Evolutionary conservation across 2,797 vertebrate genomes (phyloP), one percentile per base, ranked within the genome.

Genomic region (Neosilurus mollespiculum): DNA sequence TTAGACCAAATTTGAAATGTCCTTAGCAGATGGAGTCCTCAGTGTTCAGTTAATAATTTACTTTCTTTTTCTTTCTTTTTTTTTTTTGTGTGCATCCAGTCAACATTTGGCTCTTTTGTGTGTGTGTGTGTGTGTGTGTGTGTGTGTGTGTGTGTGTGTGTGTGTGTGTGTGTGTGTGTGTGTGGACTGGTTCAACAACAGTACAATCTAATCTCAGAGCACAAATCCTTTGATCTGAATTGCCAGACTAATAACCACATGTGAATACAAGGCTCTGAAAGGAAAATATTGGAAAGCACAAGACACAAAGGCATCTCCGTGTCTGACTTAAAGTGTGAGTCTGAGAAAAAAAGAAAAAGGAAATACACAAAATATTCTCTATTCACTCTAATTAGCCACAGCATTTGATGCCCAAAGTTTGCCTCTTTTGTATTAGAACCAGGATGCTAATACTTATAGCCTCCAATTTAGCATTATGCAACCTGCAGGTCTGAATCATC

Each of bases 181-280:
- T 72, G 20, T 71, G 9, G 71, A 18, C 14, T 54, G 51, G 9
- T 73, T 10, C 26, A 43, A 26, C 2, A 37, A n/a, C 22, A 30
- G 2, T 7, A 20, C 26, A 56, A 18, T 64, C 26, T 79, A 83
- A 79, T 79, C 67, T 83, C 76, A 18, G 5, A 53, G 43, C 76
- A 79, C 26, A 83, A 79, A 72, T 83, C 58, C 67, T 64, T 72
- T 54, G 56, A 62, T 59, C 58, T 70, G 24, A 30, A 78, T 5
- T 20, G 73, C 73, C 2, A 51, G 51, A 24, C 49, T 49, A 71
- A 59, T 70, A 79, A 61, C 22, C 54, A 24, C 54, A 62, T 64
- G 43, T 4, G 22, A 62, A 34, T 76, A 76, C 56, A 76, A 15
- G 49, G 71, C 67, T 79, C 56, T 37, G 49, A 78, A 37, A 43